phyloP scores from a whole-genome alignment of 2,797 vertebrate species.

The Danio kyathit region DNA sequence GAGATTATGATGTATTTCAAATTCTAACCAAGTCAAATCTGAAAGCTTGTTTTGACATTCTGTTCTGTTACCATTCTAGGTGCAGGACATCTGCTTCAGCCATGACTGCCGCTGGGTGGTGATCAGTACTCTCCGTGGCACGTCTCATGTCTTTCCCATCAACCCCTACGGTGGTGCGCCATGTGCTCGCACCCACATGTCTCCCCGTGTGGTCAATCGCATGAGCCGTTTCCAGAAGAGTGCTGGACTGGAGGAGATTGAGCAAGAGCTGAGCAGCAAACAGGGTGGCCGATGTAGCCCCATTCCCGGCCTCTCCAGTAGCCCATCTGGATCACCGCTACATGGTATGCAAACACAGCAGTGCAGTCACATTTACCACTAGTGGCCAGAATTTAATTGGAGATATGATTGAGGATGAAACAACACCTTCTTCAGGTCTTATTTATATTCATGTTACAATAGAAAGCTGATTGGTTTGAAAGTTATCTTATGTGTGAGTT shows the following conservation, averaged over 20 bases:
- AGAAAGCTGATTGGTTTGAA: too few relatives aligned
- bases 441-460: too few relatives aligned
- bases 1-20: neutral
- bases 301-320: slow-evolving; percentile 92
- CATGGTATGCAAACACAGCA: slow-evolving; percentile 83
- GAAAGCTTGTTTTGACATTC: neutral
- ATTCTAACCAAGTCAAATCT: neutral
- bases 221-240: slow-evolving; percentile 99
- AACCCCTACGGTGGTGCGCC: slow-evolving; percentile 94
- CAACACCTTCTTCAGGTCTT: too few relatives aligned
- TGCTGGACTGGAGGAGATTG: slow-evolving; percentile 96
- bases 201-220: slow-evolving; percentile 94
- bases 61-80: slow-evolving; percentile 73
- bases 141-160: slow-evolving; percentile 95
- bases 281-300: slow-evolving; percentile 93
- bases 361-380: neutral
- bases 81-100: slow-evolving; percentile 98
- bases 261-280: slow-evolving; percentile 91
- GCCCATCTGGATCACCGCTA: slow-evolving; percentile 93
- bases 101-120: slow-evolving; percentile 98
- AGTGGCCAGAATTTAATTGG: too few relatives aligned
- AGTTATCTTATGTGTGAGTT: too few relatives aligned
- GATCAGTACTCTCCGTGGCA: slow-evolving; percentile 95
- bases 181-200: slow-evolving; percentile 96
- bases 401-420: too few relatives aligned